Conservation (phyloP, 2,797 vertebrate genomes). For the Trichosurus vulpecula region DNA sequence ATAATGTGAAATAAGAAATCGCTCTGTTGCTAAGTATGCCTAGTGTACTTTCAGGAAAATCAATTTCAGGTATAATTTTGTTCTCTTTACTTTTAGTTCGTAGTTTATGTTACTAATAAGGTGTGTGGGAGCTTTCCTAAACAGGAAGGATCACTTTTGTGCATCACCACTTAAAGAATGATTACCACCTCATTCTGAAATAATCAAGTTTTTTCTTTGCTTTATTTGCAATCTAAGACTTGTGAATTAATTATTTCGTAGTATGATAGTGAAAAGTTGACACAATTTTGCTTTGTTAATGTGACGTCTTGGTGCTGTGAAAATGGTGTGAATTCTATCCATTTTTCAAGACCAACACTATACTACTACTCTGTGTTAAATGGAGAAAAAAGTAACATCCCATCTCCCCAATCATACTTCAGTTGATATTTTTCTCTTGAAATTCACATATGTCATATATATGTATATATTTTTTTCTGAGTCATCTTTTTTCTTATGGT, state of each 20-base stretch:
- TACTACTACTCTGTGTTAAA: background rate
- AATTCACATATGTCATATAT: constrained; percentile 5
- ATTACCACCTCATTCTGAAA: constrained; percentile 45
- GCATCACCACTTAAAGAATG: constrained; percentile 1
- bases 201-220: constrained; percentile 30
- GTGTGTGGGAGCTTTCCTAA: constrained; percentile 1
- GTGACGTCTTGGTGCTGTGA: constrained; percentile 66
- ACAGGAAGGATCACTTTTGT: constrained; percentile 14
- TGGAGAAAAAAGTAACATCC: constrained; percentile 31
- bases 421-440: constrained; percentile 51
- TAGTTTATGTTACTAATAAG: background rate
- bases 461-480: background rate
- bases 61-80: background rate
- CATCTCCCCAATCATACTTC: background rate
- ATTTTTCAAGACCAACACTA: constrained; percentile 13
- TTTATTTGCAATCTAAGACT: constrained; percentile 45
- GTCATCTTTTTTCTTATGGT: background rate
- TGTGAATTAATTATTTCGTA: constrained; percentile 52
- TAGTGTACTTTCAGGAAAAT: constrained; percentile 32
- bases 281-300: constrained; percentile 58
- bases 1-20: constrained; percentile 37
- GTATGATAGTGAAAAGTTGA: constrained; percentile 60
- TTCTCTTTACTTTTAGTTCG: background rate
- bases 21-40: background rate
- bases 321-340: constrained; percentile 57